Percentiles rank a stretch among this genome's conserved stretches.
phyloP scores from a whole-genome alignment of 2,113 vertebrate genomes.

The Girardinichthys multiradiatus region DNA sequence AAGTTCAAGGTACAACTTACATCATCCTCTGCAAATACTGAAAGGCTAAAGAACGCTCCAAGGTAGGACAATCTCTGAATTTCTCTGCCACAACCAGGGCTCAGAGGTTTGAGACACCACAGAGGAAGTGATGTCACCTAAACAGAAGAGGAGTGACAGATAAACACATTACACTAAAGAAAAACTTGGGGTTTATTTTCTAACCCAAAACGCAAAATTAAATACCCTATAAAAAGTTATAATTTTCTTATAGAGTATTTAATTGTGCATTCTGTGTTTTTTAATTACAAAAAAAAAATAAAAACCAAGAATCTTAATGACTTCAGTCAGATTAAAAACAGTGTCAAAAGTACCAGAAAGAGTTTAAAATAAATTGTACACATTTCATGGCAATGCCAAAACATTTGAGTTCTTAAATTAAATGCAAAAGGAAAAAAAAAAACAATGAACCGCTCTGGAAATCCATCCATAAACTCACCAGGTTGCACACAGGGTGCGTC shows the following conservation, averaged over 20 bases:
- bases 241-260: too few relatives aligned
- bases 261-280: too few relatives aligned
- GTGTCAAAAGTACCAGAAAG: too few relatives aligned
- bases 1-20: constrained; percentile 80
- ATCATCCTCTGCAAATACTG: constrained; percentile 98
- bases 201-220: not conserved
- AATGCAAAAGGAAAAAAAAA: not conserved
- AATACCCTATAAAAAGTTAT: not conserved
- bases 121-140: constrained; percentile 90
- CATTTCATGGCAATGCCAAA: too few relatives aligned
- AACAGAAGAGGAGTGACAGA: constrained; percentile 9
- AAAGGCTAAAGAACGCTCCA: constrained; percentile 95
- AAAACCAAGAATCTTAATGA: too few relatives aligned
- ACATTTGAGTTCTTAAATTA: not conserved
- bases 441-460: not conserved
- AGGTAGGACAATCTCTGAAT: constrained; percentile 94
- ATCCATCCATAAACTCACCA: constrained; percentile 84
- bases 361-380: too few relatives aligned
- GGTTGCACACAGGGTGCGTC: constrained; percentile 92
- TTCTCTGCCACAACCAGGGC: constrained; percentile 92
- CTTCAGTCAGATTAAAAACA: too few relatives aligned
- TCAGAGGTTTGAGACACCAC: constrained; percentile 94
- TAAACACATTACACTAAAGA: not conserved
- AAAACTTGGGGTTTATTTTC: not conserved
- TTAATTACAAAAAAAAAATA: too few relatives aligned